Conservation (phyloP, 2,888 invertebrate species). For the Horisme vitalbata region DNA sequence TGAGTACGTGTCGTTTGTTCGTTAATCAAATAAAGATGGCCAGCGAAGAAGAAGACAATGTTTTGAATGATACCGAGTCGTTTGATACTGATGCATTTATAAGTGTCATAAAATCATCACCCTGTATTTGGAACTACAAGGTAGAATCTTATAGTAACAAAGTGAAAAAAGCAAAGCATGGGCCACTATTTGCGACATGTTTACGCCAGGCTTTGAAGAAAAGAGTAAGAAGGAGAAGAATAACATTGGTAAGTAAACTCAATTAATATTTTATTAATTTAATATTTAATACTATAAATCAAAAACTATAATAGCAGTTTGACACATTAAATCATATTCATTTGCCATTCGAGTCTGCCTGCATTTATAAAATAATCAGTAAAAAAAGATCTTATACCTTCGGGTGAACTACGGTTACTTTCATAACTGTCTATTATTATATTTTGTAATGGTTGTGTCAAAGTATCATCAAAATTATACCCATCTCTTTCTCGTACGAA, state of each 20-base stretch:
- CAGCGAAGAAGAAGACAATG: slow-evolving; percentile 16
- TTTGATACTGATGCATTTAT: too few relatives aligned
- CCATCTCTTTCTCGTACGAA: slow-evolving; percentile 2
- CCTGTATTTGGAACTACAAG: slow-evolving; percentile 14
- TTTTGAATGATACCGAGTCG: slow-evolving; percentile 7
- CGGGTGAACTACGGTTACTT: slow-evolving; percentile 8
- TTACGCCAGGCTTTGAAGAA: slow-evolving; percentile 23
- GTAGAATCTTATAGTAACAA: slow-evolving; percentile 21
- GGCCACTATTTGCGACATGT: slow-evolving; percentile 23
- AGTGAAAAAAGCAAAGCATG: slow-evolving; percentile 20
- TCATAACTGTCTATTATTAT: slow-evolving; percentile 8
- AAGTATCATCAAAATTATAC: slow-evolving; percentile 6
- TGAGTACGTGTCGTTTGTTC: slow-evolving; percentile 15
- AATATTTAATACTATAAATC: slow-evolving; percentile 11
- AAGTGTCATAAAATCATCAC: slow-evolving; percentile 16
- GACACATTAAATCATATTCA: slow-evolving; percentile 23
- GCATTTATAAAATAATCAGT: slow-evolving; percentile 6
- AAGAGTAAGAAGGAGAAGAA: slow-evolving; percentile 23
- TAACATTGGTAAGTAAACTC: slow-evolving; percentile 17
- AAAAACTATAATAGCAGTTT: slow-evolving; percentile 21
- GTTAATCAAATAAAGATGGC: slow-evolving; percentile 19
- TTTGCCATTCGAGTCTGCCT: slow-evolving; percentile 19
- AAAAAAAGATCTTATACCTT: slow-evolving; percentile 7
- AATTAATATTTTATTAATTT: too few relatives aligned
- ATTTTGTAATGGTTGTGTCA: slow-evolving; percentile 8